Conservation (phyloP, 2,888 invertebrate genomes). For the Palloptera scutellata region DNA sequence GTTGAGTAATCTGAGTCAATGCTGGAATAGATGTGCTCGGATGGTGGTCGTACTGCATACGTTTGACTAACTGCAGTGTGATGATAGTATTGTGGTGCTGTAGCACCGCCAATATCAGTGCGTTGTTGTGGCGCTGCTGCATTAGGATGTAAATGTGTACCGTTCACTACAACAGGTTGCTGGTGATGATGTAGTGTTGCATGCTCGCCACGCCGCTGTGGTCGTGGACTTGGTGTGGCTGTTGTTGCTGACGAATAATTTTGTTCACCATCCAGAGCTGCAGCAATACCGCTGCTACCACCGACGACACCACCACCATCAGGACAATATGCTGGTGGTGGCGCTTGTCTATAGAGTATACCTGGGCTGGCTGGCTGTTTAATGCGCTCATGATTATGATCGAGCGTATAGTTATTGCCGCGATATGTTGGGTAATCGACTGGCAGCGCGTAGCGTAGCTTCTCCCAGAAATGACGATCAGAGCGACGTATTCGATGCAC, state of each 20-base stretch:
- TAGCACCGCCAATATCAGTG: slow-evolving; percentile 23
- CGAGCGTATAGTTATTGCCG: slow-evolving; percentile 88
- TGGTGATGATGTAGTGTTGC: slow-evolving; percentile 61
- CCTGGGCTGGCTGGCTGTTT: slow-evolving; percentile 64
- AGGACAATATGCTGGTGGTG: slow-evolving; percentile 62
- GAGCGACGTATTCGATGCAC: slow-evolving; percentile 79
- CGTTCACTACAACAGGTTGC: slow-evolving; percentile 28
- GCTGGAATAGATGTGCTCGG: slow-evolving; percentile 89
- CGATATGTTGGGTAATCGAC: slow-evolving; percentile 75
- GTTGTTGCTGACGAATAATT: slow-evolving; percentile 73
- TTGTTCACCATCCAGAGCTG: slow-evolving; percentile 53
- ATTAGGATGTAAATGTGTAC: slow-evolving; percentile 50
- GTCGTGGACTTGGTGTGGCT: slow-evolving; percentile 70
- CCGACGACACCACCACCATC: slow-evolving; percentile 58
- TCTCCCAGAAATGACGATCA: slow-evolving; percentile 94
- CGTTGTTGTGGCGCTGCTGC: slow-evolving; percentile 35
- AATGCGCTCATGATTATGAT: slow-evolving; percentile 65
- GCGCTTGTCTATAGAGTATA: slow-evolving; percentile 62
- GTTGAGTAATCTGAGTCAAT: slow-evolving; percentile 83
- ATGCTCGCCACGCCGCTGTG: slow-evolving; percentile 64
- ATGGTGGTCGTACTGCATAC: slow-evolving; percentile 71
- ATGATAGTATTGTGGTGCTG: slow-evolving; percentile 56
- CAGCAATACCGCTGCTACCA: background rate
- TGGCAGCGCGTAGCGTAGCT: slow-evolving; percentile 87
- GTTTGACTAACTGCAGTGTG: slow-evolving; percentile 50